Evolutionary conservation across 2,113 vertebrate species (phyloP), one percentile per base, ranked within the genome.

Genomic region (Perccottus glenii): DNA sequence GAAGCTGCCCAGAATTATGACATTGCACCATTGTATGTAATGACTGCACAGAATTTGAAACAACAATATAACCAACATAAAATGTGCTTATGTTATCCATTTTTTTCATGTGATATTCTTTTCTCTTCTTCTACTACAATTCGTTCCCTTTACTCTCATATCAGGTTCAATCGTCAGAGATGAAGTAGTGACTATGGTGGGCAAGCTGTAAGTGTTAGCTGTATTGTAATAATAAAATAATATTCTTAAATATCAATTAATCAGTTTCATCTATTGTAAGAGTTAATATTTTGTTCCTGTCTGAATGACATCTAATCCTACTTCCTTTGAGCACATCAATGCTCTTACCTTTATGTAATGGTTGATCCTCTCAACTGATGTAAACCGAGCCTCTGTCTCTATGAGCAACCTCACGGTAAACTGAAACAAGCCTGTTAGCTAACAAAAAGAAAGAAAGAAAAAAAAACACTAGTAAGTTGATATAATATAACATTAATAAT

Each of bases 351-450:
- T 88, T 82, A 94, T 92, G 64, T 94, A 95, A 90, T 94, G 92
- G 87, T 90, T 87, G 81, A 95, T 94, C 83, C 94, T 89, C 75
- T 95, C 94, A n/a, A 94, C 93, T 36, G 93, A 95, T 11, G 93
- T 95, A 79, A 95, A 95, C 4, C 92, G 91, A 75, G 93, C 93
- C 81, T 94, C 94, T 0, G 91, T 92, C 87, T 95, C 94, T 9
- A 91, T 78, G 68, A 93, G 88, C 36, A 95, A 87, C 36, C 93
- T 90, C 76, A 93, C 85, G 0, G 93, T 94, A 56, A 94, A 94
- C 85, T 95, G 94, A 72, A 95, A 94, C 64, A 94, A 81, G 57
- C 94, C 93, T 11, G 90, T 93, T 56, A 95, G 84, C 93, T 94
- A 80, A 36, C 77, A 66, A 63, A 45, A 48, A 65, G 19, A 49